A percentile compares a stretch with the other conserved stretches of the same genome.
Evolutionary conservation across 1,140 invertebrate species (phyloP).

Genomic region (Bombus waltoni): DNA sequence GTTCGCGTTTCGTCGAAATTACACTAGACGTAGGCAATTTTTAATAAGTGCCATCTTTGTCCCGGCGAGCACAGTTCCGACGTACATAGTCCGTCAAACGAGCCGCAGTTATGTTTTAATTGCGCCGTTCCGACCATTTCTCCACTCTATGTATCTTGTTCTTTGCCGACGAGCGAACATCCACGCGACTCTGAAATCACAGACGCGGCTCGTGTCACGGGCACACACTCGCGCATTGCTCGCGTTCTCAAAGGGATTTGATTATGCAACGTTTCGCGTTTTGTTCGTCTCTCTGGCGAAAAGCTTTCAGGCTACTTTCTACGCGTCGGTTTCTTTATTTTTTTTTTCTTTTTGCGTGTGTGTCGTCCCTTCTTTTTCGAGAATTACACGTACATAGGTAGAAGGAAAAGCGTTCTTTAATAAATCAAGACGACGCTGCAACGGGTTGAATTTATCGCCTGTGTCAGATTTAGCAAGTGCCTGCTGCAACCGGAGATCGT

Average conservation of each 20-base stretch:
- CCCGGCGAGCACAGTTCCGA: background rate
- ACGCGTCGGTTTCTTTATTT: background rate
- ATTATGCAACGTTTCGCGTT: constrained; percentile 40
- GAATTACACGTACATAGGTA: background rate
- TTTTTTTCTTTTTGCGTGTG: too few relatives aligned
- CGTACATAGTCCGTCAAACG: constrained; percentile 22
- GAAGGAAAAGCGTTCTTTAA: background rate
- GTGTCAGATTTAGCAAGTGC: background rate
- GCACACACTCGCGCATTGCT: background rate
- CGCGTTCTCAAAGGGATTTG: constrained; percentile 37
- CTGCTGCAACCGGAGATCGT: too few relatives aligned
- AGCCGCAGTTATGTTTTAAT: constrained; percentile 45
- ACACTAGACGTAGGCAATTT: background rate
- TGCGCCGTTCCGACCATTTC: constrained; percentile 40
- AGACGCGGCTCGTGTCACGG: background rate
- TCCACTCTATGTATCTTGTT: constrained; percentile 10
- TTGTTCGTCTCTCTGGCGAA: background rate
- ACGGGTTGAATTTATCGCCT: background rate
- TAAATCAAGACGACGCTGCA: background rate
- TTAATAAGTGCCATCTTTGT: constrained; percentile 22
- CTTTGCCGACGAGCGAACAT: constrained; percentile 2
- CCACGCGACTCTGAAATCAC: background rate
- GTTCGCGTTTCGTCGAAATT: background rate
- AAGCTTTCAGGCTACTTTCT: constrained; percentile 15
- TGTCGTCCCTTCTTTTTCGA: background rate